Evolutionary conservation across 2,888 invertebrate species (phyloP).

Genomic region (Netelia virgata): DNA sequence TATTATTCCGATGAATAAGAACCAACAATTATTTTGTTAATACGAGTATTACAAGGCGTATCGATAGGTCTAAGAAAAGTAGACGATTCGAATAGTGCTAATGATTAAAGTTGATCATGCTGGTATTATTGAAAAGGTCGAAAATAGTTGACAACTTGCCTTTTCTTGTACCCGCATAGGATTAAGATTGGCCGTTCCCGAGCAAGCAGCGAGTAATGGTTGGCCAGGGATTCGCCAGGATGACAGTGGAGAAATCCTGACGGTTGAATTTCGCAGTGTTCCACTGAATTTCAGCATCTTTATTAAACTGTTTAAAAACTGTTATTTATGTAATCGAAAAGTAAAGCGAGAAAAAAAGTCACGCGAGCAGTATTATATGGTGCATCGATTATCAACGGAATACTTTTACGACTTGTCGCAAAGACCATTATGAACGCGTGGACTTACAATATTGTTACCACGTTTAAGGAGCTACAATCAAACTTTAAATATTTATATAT

Average conservation of each 20-base stretch:
- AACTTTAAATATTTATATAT: conserved; percentile 58
- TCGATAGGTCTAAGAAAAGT: neutral
- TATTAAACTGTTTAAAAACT: conserved; percentile 60
- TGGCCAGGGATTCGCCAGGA: conserved; percentile 68
- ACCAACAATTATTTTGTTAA: too few relatives aligned
- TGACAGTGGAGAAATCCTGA: conserved; percentile 63
- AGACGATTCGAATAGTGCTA: neutral
- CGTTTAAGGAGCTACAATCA: conserved; percentile 52
- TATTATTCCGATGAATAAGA: too few relatives aligned
- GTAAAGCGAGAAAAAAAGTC: conserved; percentile 3
- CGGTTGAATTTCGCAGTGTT: conserved; percentile 66
- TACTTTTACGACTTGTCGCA: neutral
- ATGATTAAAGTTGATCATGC: neutral
- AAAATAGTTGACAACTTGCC: conserved; percentile 54
- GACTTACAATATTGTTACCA: conserved; percentile 63
- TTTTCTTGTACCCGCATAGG: conserved; percentile 41
- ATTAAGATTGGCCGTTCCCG: conserved; percentile 63
- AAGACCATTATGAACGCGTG: neutral
- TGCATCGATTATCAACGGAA: conserved; percentile 24
- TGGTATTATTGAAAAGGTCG: neutral
- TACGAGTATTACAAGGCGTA: too few relatives aligned
- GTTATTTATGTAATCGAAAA: conserved; percentile 72
- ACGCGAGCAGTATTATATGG: neutral
- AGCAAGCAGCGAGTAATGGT: conserved; percentile 67
- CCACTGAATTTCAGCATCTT: conserved; percentile 71